Base-by-base conservation (phyloP, 2,888 invertebrate genomes). In the Steinernema scapterisci region DNA sequence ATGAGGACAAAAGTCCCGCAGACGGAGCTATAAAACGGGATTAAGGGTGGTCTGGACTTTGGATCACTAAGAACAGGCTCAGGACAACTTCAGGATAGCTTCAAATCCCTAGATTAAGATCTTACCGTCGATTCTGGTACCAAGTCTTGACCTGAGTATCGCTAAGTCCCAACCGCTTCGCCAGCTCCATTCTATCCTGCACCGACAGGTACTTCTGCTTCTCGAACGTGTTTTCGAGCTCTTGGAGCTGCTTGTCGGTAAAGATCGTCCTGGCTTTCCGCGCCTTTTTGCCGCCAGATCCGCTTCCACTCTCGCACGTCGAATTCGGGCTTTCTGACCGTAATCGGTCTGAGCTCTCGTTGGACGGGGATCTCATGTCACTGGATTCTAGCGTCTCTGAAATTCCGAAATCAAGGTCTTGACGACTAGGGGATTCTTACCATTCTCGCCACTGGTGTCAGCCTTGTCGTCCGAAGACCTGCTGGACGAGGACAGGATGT, bases 111-210 rank as follows among this genome's bases (percentile, higher is more conserved):
- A 9, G 13, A 25, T 25, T 25, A 27, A 3, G n/a, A n/a, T n/a
- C 82, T 75, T 54, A 95, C 96, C 97, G 92, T 91, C 97, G 91
- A 89, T 97, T 97, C 89, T 97, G 97, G 90, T 97, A 97, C 97
- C 99, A 99, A 86, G 99, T 99, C 90, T 99, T 99, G 88, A 99
- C 97, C 91, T 99, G 99, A 72, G 97, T 99, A 89, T 99, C 99
- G 54, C 95, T 95, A 76, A 99, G 91, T 85, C 95, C 94, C 84
- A 99, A 88, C 77, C 88, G 84, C 63, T 95, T 94, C 0, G 99
- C 97, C 85, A 99, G 91, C 90, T 99, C 97, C 95, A 97, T 95
- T 82, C 97, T 84, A 89, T 99, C 97, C 88, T 97, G 97, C 16
- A 87, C 87, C 19, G 82, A 82, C 16, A 87, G 79, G 75, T 87